Base-by-base conservation (phyloP, 2,888 invertebrate species). In the Drosophila hamatofila region DNA sequence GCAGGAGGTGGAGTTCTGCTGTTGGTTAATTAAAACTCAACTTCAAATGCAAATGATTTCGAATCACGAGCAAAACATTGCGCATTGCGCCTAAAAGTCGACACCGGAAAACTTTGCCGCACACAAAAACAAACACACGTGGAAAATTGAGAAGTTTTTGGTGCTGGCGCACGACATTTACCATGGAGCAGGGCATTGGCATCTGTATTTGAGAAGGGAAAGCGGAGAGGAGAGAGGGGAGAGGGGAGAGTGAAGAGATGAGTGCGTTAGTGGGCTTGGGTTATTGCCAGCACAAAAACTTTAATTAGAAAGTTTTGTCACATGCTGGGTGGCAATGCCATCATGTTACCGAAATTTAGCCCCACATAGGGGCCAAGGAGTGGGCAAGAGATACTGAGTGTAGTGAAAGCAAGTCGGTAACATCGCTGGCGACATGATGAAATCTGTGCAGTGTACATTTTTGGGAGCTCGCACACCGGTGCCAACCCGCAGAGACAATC, bases 231-330 rank as follows among this genome's bases (percentile, higher is more conserved):
- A 18, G 18, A 11, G 18, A 16, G 25, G 39, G 41, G 46, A 0
- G 8, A 12, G 25, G 21, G 42, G 16, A 25, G 18, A 2, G 18
- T 11, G 11, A 2, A 39, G 42, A 14, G 42, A 42, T 44, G 44
- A 41, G 42, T 23, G 9, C n/a, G 33, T 25, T n/a, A 25, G 37
- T 18, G 41, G 58, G 55, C 39, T 54, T 44, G 42, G 64, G 58
- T 42, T 75, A 68, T 68, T 57, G 68, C 73, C 55, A 41, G 37
- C 60, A 78, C 81, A 88, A 88, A 83, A 86, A 86, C 88, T 88
- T 89, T 86, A 86, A 86, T 86, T 86, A 86, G 87, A 85, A 85
- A 85, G 90, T 85, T 85, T 88, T 80, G 87, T 89, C 90, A 88
- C 81, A 85, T 88, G 82, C 85, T 77, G 80, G 64, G 56, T 77